These are phyloP conservation scores for Oreochromis spilurus DNA, from an alignment of 2,113 vertebrate genomes.

Conservation along the genomic window DNA sequence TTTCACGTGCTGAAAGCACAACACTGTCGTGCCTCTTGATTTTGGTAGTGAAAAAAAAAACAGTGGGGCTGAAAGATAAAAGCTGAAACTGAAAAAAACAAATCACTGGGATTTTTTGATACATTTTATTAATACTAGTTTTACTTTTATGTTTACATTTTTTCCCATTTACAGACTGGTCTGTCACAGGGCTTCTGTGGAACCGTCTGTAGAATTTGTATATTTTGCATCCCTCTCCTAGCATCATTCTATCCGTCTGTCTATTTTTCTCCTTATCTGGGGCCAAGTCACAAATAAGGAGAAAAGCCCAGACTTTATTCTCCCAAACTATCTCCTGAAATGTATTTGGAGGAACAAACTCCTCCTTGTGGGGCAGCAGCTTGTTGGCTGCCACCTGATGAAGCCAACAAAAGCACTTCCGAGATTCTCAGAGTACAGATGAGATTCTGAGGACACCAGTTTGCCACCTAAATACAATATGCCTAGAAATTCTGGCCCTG, in stretches of 20 bases:
- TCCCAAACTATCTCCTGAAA: background rate
- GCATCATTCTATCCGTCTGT: background rate
- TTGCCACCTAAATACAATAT: background rate
- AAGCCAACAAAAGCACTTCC: background rate
- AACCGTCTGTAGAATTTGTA: background rate
- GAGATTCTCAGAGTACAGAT: background rate
- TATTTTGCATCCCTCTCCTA: background rate
- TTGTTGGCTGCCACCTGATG: background rate
- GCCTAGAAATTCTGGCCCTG: background rate
- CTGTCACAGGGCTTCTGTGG: background rate
- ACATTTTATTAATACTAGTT: background rate
- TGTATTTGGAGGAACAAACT: background rate
- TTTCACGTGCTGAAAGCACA: background rate
- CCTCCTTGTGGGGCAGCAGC: rapidly evolving
- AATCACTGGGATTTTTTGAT: background rate
- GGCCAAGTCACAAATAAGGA: background rate
- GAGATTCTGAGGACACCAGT: background rate
- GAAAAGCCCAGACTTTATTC: background rate
- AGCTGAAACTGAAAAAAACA: background rate
- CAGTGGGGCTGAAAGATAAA: background rate
- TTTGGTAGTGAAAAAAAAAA: background rate
- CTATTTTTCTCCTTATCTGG: background rate
- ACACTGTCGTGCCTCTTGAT: background rate
- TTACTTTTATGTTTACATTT: background rate
- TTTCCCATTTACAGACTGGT: background rate